These are phyloP conservation scores for Ciconia nigra DNA, from an alignment of 2,797 vertebrate species.

Conservation along the genomic window DNA sequence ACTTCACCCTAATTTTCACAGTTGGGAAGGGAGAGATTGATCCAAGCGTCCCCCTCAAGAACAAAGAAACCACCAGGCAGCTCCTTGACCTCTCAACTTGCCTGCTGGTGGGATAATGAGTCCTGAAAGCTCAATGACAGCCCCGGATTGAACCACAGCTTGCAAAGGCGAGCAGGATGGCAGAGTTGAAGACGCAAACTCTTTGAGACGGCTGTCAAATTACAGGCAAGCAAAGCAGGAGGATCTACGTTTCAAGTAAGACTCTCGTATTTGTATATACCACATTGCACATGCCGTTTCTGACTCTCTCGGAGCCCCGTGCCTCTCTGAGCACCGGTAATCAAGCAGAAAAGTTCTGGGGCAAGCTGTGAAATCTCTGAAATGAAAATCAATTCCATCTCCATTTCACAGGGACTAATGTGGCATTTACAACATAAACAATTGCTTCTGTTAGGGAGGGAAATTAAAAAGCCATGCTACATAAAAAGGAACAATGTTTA, in stretches of 20 bases:
- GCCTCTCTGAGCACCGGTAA: constrained; percentile 56
- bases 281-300: not conserved
- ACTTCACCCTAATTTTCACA: not conserved
- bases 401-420: constrained; percentile 76
- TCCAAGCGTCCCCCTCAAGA: not conserved
- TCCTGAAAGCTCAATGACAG: not conserved
- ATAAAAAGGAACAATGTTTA: constrained; percentile 78
- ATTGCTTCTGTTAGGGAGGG: constrained; percentile 72
- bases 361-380: constrained; percentile 79
- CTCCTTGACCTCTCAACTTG: not conserved
- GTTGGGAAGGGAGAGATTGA: not conserved
- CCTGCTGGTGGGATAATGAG: not conserved
- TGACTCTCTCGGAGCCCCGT: not conserved
- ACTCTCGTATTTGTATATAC: not conserved
- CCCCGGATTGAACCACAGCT: not conserved
- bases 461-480: constrained; percentile 78
- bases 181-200: not conserved
- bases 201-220: not conserved
- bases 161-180: not conserved
- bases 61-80: not conserved
- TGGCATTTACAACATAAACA: constrained; percentile 81
- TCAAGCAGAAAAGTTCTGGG: constrained; percentile 75
- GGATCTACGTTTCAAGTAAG: not conserved
- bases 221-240: not conserved
- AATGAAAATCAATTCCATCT: constrained; percentile 80